A percentile compares a stretch with the other conserved stretches of the same genome.
Evolutionary conservation across 2,797 vertebrate species (phyloP).

Genomic region (Pantherophis vulpinus): DNA sequence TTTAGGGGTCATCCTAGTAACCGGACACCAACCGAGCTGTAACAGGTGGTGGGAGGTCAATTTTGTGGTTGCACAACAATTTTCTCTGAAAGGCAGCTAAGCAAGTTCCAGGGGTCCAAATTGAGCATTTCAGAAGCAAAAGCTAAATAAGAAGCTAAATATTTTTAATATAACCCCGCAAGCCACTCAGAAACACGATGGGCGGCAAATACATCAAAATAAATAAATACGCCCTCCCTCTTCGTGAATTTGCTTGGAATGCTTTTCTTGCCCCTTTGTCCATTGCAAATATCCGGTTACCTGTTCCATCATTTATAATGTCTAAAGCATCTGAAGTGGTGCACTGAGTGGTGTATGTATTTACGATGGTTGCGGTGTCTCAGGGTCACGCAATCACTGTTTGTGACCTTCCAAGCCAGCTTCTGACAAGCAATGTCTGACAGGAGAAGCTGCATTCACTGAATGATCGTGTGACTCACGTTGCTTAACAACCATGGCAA

Average conservation of each 20-base stretch:
- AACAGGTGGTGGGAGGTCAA: conserved; percentile 46
- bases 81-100: conserved; percentile 63
- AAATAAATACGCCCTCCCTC: conserved; percentile 28
- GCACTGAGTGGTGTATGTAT: too few species aligned
- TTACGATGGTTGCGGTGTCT: too few species aligned
- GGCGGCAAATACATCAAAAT: too few species aligned
- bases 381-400: too few species aligned
- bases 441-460: not conserved
- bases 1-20: conserved; percentile 41
- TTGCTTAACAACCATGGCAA: not conserved
- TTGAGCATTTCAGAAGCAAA: conserved; percentile 52
- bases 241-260: not conserved
- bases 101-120: conserved; percentile 48
- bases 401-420: too few species aligned
- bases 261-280: not conserved
- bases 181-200: too few species aligned
- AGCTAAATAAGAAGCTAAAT: conserved; percentile 39
- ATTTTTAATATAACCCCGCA: not conserved
- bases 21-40: conserved; percentile 28
- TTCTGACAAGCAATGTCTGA: not conserved
- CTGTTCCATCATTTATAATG: too few species aligned
- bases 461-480: not conserved
- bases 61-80: conserved; percentile 28
- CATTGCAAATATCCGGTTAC: conserved; percentile 44
- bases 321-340: too few species aligned